These are phyloP conservation scores for Rotaria socialis DNA, from an alignment of 2,888 invertebrate species.

Conservation along the genomic window DNA sequence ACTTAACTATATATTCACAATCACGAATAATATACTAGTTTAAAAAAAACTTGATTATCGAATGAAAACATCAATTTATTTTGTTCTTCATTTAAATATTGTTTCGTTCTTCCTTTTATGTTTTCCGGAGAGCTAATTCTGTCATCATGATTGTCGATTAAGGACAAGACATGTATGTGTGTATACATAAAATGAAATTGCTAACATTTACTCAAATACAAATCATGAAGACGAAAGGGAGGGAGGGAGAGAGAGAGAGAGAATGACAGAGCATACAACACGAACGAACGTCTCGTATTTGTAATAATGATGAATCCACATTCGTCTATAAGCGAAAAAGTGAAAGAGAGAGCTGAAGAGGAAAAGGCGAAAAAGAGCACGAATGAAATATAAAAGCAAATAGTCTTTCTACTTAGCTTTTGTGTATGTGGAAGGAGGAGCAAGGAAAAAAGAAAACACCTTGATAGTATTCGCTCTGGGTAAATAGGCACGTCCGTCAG, in stretches of 20 bases:
- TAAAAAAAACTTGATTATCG: neutral
- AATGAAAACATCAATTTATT: neutral
- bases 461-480: neutral
- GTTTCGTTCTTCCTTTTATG: neutral
- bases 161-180: slow-evolving; percentile 11
- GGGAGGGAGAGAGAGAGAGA: neutral
- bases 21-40: neutral
- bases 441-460: slow-evolving; percentile 23
- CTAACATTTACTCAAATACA: slow-evolving; percentile 22
- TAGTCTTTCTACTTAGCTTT: slow-evolving; percentile 23
- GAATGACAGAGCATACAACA: neutral
- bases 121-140: neutral
- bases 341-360: neutral
- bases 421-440: neutral
- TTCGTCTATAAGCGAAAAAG: neutral
- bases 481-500: slow-evolving; percentile 26
- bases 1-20: neutral
- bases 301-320: slow-evolving; percentile 16
- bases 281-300: neutral
- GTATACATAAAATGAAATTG: neutral
- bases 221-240: slow-evolving; percentile 5
- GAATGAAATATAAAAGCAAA: slow-evolving; percentile 12
- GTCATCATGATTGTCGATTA: neutral
- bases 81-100: neutral
- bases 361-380: neutral